Base-by-base conservation (phyloP, 1,140 invertebrate species). In the Drosophila seguyi region DNA sequence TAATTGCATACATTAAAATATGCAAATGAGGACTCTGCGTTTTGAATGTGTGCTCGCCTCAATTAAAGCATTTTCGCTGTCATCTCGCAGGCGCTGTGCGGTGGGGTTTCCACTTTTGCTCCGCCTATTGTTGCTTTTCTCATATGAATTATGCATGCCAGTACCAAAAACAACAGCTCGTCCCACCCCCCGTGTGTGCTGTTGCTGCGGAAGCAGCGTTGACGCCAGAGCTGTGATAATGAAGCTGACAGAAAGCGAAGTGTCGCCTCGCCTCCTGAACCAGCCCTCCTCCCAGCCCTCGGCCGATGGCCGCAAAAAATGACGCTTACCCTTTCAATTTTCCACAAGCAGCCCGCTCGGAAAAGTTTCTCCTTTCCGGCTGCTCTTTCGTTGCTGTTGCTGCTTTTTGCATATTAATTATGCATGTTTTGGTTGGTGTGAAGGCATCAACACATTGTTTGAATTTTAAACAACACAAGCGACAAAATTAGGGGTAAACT, bases 151-250 rank as follows among this genome's bases (percentile, higher is more conserved):
- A 91, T 91, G 88, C 88, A 91, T 91, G 81, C 38, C 78, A 81
- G 60, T 60, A 72, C 61, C 82, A 85, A 77, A 39, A 83, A 79
- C 56, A 82, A 75, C 45, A 75, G 50, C 52, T 16, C 41, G 4
- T 38, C 41, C 7, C 45, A 10, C 47, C 20, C 38, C 60, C n/a
- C 13, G 1, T 16, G 18, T 27, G 16, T 29, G 36, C 41, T 77
- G 55, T 63, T 63, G 45, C 71, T 78, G 47, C 80, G 90, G 82
- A 92, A 91, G 90, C 90, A 75, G 87, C 87, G 86, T 82, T 86
- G 90, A 91, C 81, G 83, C 82, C 85, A 83, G 90, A 92, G 90
- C 90, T 91, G 90, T 81, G 77, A 92, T 91, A 91, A 92, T 91
- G 86, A 90, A 90, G 86, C 78, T 62, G 76, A 73, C 74, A 81